Base-by-base conservation (phyloP, 2,113 vertebrate genomes). In the Fulica atra region DNA sequence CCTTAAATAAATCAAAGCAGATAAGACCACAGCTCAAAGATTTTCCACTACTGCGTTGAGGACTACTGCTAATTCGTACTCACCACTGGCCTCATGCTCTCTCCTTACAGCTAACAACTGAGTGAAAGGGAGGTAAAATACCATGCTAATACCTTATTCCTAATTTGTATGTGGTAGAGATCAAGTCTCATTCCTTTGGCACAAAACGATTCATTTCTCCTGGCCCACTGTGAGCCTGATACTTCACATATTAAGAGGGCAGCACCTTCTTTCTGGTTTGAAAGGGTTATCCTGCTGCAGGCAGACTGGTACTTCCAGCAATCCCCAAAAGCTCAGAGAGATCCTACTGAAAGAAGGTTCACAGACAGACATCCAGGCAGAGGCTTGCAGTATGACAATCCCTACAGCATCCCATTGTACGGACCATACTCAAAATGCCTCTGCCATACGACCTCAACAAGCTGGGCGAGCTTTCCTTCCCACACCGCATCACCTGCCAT, bases 191-290 rank as follows among this genome's bases (percentile, higher is more conserved):
- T 19, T 17, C 36, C 59, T 60, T 44, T 53, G 50, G 6, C 17
- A 65, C 10, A 60, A 36, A 42, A 51, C 0, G 2, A 56, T n/a
- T 61, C 17, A 40, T 16, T 66, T 89, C 38, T 73, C 50, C n/a
- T 36, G 17, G 40, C 11, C 13, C 38, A 28, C 35, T 19, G 10
- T 8, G 14, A 51, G 64, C 50, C n/a, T 66, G 54, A 42, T 4
- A 36, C 6, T 13, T 36, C 42, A 51, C 0, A 0, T 25, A n/a
- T 16, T 26, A 63, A 66, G 24, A 81, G 35, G 24, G 35, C 35
- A 82, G n/a, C 5, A 50, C 33, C 12, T 73, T 69, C 54, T 10
- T 76, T 65, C 35, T 60, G 15, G 11, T 29, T 46, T 25, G n/a
- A 68, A 76, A 64, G 88, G 8, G 25, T 59, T 29, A 51, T 20